phyloP scores from a whole-genome alignment of 2,113 vertebrate species.

The Megalops atlanticus region DNA sequence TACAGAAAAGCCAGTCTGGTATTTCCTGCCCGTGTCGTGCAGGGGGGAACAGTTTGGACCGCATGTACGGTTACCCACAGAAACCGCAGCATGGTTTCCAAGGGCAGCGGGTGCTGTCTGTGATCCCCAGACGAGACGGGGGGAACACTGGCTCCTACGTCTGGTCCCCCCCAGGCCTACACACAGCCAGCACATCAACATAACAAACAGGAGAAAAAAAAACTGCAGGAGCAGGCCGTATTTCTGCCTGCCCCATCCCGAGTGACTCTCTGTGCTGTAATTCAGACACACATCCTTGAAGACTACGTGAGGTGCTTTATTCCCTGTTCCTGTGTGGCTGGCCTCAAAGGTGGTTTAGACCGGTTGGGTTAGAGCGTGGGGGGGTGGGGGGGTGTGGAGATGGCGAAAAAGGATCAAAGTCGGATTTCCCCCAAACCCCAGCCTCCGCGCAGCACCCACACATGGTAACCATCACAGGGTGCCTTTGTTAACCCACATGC shows the following conservation, averaged over 20 bases:
- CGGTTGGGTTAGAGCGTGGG: neutral
- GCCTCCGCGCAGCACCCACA: neutral
- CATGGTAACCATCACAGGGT: neutral
- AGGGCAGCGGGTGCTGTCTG: slow-evolving; percentile 6
- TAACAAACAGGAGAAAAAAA: neutral
- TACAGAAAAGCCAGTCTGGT: neutral
- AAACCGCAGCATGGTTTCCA: neutral
- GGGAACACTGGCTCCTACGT: neutral
- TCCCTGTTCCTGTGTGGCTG: neutral
- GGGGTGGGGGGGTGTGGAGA: neutral
- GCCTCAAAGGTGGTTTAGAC: neutral
- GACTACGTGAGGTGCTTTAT: neutral
- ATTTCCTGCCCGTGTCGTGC: neutral
- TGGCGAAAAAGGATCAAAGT: neutral
- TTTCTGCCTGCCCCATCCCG: neutral
- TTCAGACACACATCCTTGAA: neutral
- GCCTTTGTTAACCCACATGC: neutral
- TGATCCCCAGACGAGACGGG: neutral
- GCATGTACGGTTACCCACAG: neutral
- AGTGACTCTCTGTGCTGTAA: neutral
- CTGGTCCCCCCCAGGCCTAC: neutral
- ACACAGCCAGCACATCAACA: neutral
- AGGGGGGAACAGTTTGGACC: neutral
- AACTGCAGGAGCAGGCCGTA: neutral
- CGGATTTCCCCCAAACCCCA: no score